These are phyloP conservation scores for Takifugu rubripes DNA, from an alignment of 2,797 vertebrate species.

Conservation along the genomic window DNA sequence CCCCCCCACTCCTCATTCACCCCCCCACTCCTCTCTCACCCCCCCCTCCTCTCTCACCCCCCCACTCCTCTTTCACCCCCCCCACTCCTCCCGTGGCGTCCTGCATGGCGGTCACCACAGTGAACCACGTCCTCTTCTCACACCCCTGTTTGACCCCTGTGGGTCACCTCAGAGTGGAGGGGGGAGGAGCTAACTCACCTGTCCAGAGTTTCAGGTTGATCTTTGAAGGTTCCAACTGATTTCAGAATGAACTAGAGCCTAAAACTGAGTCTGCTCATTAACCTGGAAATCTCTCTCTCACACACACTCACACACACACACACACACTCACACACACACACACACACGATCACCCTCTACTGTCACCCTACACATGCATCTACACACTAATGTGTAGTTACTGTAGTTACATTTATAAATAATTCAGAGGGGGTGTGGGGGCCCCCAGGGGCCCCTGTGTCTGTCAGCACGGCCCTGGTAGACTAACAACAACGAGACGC, in stretches of 20 bases:
- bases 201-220: constrained; percentile 10
- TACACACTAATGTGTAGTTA: not conserved
- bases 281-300: too few species aligned
- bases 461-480: constrained; percentile 50
- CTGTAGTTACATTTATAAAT: constrained; percentile 66
- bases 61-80: constrained; percentile 16
- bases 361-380: not conserved
- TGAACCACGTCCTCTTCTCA: constrained; percentile 27
- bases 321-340: constrained; percentile 11
- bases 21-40: too few species aligned
- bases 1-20: not conserved
- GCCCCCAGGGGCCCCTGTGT: constrained; percentile 4
- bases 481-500: constrained; percentile 23
- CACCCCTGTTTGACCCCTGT: constrained; percentile 4
- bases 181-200: constrained; percentile 35
- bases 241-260: too few species aligned
- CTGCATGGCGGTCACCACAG: constrained; percentile 34
- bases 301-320: not conserved
- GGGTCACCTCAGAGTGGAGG: constrained; percentile 9
- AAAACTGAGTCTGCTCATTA: too few species aligned
- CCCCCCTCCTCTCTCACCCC: constrained; percentile 10
- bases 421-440: constrained; percentile 54
- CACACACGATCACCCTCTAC: not conserved
- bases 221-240: too few species aligned
- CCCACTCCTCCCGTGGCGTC: constrained; percentile 27